phyloP scores from a whole-genome alignment of 2,888 invertebrate species.

The Ferrisia virgata region DNA sequence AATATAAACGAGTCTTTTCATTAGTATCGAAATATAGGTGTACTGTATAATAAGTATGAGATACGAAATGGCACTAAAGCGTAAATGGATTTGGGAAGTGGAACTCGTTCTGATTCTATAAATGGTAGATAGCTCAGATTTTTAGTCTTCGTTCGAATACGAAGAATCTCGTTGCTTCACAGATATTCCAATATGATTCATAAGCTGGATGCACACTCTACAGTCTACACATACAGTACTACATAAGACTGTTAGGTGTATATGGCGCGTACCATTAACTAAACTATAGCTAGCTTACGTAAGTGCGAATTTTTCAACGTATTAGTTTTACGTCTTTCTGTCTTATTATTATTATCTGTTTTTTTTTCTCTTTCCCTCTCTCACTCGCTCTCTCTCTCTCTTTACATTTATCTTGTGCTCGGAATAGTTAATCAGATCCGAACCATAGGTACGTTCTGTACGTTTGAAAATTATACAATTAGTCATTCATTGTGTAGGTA shows the following conservation, averaged over 20 bases:
- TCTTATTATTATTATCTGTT: too few relatives aligned
- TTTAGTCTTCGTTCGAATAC: background rate
- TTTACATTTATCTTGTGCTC: background rate
- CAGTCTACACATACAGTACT: background rate
- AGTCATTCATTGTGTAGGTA: background rate
- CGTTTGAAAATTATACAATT: background rate
- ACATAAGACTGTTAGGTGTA: background rate
- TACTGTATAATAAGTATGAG: too few relatives aligned
- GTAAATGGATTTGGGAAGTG: background rate
- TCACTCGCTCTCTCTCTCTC: background rate
- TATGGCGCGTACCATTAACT: background rate
- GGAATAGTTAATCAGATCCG: background rate
- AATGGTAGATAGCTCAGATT: too few relatives aligned
- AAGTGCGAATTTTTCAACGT: background rate
- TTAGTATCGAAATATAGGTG: too few relatives aligned
- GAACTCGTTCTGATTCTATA: slow-evolving; percentile 22
- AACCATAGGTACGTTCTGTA: background rate
- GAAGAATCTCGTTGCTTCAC: background rate
- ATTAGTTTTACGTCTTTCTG: background rate
- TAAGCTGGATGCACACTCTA: background rate
- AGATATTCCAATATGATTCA: background rate
- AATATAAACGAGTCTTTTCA: too few relatives aligned
- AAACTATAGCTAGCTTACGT: background rate
- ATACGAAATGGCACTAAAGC: background rate
- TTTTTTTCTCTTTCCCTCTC: too few relatives aligned